phyloP scores from a whole-genome alignment of 1,140 invertebrate species.

The Drosophila rufa region DNA sequence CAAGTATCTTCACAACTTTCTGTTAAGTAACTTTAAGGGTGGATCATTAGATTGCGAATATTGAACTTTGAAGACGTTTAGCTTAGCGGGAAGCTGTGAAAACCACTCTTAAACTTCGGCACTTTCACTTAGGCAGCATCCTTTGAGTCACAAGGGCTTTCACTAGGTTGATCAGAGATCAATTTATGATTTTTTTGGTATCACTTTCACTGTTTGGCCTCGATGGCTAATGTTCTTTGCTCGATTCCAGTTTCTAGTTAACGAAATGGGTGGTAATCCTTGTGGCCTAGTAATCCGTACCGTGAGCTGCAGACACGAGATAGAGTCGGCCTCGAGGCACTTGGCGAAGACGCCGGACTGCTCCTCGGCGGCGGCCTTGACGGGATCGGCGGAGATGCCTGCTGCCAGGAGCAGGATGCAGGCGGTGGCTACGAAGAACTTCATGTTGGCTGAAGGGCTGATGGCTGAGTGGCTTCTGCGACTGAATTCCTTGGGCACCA shows the following conservation, averaged over 20 bases:
- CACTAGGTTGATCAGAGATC: conserved; percentile 27
- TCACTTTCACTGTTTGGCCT: conserved; percentile 70
- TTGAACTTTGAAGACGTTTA: background rate
- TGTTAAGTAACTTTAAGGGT: conserved; percentile 5
- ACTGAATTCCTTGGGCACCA: conserved; percentile 74
- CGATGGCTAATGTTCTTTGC: conserved; percentile 34
- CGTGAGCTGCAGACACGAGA: conserved; percentile 88
- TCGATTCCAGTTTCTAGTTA: background rate
- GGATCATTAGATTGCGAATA: background rate
- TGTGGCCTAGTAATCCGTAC: conserved; percentile 82
- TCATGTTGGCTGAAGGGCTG: conserved; percentile 58
- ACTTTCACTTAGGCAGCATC: conserved; percentile 53
- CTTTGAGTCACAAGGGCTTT: conserved; percentile 29
- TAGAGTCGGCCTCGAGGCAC: conserved; percentile 88
- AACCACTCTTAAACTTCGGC: conserved; percentile 20
- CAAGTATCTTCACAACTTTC: conserved; percentile 18
- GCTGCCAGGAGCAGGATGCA: conserved; percentile 82
- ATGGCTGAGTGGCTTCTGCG: conserved; percentile 59
- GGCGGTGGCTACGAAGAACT: conserved; percentile 77
- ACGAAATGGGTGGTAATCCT: conserved; percentile 60
- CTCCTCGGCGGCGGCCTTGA: conserved; percentile 63
- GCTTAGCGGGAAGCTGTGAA: conserved; percentile 26
- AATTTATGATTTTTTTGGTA: conserved; percentile 25
- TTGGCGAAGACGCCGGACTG: conserved; percentile 84
- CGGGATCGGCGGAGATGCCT: conserved; percentile 82